Evolutionary conservation across 2,797 vertebrate genomes (phyloP).

Genomic region (Limnodromus scolopaceus): DNA sequence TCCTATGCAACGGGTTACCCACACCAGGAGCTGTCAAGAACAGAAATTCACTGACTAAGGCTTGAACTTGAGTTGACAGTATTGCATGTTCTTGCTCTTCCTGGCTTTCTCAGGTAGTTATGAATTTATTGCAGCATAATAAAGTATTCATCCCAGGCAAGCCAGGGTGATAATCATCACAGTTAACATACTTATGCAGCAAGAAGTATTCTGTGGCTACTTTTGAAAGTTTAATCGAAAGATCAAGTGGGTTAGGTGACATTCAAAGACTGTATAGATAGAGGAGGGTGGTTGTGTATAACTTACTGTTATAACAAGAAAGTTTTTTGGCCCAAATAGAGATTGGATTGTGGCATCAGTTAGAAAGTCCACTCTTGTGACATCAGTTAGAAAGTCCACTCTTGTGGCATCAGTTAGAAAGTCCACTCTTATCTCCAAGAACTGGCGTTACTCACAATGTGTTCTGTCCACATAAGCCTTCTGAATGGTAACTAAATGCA

Average conservation of each 20-base stretch:
- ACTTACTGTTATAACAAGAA: background rate
- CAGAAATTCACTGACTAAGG: background rate
- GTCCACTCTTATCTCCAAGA: background rate
- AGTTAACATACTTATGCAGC: background rate
- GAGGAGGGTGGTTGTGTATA: background rate
- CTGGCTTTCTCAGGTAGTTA: background rate
- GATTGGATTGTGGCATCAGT: too few relatives aligned
- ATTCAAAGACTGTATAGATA: background rate
- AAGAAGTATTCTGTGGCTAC: background rate
- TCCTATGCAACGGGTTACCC: background rate
- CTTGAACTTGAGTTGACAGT: background rate
- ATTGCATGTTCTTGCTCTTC: background rate
- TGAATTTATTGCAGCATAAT: background rate
- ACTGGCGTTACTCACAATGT: background rate
- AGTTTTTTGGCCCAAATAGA: fast-evolving
- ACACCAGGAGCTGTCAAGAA: background rate
- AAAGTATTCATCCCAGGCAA: background rate
- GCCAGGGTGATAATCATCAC: background rate
- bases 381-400: background rate
- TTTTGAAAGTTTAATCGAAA: background rate
- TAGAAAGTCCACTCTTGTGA: background rate
- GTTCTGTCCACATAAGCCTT: background rate
- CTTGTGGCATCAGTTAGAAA: background rate
- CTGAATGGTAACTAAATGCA: background rate
- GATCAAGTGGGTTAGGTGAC: background rate